These are phyloP conservation scores for Acronicta psi DNA, from an alignment of 2,888 invertebrate species.

Conservation along the genomic window DNA sequence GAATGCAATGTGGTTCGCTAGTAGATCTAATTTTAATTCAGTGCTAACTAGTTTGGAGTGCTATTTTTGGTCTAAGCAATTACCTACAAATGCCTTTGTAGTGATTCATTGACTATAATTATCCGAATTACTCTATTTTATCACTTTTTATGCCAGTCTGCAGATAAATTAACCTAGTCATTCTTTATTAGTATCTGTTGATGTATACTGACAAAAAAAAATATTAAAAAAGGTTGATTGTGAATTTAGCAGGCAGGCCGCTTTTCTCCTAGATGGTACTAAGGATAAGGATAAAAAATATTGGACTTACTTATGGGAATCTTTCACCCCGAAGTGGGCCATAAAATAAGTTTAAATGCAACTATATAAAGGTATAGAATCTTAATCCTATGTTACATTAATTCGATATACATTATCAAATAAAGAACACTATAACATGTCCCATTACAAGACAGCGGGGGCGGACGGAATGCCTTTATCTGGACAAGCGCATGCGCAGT, in stretches of 20 bases:
- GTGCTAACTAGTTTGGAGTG: conserved; percentile 52
- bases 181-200: too few relatives aligned
- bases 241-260: too few relatives aligned
- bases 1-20: conserved; percentile 33
- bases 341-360: too few relatives aligned
- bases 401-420: not conserved
- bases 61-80: conserved; percentile 53
- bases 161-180: too few relatives aligned
- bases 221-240: too few relatives aligned
- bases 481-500: conserved; percentile 7
- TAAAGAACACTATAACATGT: conserved; percentile 8
- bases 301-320: too few relatives aligned
- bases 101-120: conserved; percentile 31
- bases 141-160: too few relatives aligned
- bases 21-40: conserved; percentile 55
- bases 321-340: too few relatives aligned
- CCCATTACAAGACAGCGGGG: conserved; percentile 32
- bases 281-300: too few relatives aligned
- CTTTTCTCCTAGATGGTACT: too few relatives aligned
- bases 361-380: not conserved
- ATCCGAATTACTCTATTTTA: conserved; percentile 1
- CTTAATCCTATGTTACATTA: not conserved
- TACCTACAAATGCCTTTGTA: conserved; percentile 42
- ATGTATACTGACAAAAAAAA: too few relatives aligned
- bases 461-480: conserved; percentile 44